These are phyloP conservation scores for Caenorhabditis angaria DNA, from an alignment of 2,888 invertebrate species.

Conservation along the genomic window DNA sequence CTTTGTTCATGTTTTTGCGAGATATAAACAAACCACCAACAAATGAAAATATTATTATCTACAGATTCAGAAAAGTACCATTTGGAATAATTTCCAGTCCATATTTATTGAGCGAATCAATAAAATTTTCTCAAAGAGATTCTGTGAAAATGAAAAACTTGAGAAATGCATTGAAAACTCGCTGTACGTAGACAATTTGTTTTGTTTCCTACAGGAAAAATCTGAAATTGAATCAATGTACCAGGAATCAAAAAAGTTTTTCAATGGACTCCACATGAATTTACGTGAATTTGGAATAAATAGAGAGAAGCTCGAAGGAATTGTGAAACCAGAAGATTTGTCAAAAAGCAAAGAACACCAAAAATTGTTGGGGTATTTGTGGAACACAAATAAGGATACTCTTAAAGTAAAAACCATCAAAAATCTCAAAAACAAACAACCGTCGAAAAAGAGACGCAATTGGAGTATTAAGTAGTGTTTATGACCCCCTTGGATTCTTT, in stretches of 20 bases:
- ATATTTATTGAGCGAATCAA: background rate
- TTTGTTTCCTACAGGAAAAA: background rate
- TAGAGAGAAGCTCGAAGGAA: background rate
- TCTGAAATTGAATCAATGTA: background rate
- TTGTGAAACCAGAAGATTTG: background rate
- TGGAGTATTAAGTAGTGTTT: background rate
- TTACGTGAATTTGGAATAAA: constrained; percentile 3
- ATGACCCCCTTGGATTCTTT: background rate
- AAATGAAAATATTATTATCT: constrained; percentile 1
- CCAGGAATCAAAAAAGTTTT: background rate
- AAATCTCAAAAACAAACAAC: background rate
- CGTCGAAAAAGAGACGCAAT: background rate
- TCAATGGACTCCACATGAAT: constrained; percentile 1
- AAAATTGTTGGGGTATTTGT: constrained; percentile 1
- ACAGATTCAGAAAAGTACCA: constrained; percentile 1
- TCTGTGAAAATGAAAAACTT: background rate
- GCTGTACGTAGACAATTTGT: constrained; percentile 7
- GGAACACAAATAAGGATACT: background rate
- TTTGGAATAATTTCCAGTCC: constrained; percentile 1
- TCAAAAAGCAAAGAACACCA: background rate
- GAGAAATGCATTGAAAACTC: background rate
- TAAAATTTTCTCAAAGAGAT: background rate
- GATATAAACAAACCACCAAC: background rate
- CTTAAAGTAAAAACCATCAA: background rate
- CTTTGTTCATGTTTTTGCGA: background rate